Evolutionary conservation across 2,113 vertebrate genomes (phyloP).

Genomic region (Cyprinodon brontotheroides): DNA sequence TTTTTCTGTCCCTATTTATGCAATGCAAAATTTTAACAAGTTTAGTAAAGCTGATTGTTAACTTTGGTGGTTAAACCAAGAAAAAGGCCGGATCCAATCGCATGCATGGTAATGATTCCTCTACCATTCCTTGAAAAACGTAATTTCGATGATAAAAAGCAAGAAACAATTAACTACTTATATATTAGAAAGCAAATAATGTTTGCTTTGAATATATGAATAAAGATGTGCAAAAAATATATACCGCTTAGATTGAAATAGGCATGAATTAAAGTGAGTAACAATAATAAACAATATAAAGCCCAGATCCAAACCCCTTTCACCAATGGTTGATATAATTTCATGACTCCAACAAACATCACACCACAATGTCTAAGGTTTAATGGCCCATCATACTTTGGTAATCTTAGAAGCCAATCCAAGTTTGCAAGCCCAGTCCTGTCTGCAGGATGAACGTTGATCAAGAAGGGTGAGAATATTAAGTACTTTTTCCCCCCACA

Average conservation of each 20-base stretch:
- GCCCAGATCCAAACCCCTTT: not conserved
- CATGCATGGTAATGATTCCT: not conserved
- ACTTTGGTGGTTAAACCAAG: not conserved
- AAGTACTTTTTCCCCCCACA: slow-evolving; percentile 14
- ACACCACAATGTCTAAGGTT: not conserved
- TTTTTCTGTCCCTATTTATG: too few species aligned
- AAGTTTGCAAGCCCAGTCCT: slow-evolving; percentile 45
- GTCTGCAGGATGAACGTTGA: slow-evolving; percentile 26
- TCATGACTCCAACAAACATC: not conserved
- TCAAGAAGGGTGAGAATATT: slow-evolving; percentile 16
- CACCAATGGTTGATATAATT: not conserved
- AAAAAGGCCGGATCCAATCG: not conserved
- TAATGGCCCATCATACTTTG: not conserved
- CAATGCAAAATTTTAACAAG: too few species aligned
- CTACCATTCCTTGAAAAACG: not conserved
- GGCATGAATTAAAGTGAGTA: not conserved
- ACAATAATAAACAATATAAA: not conserved
- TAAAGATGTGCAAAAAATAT: too few species aligned
- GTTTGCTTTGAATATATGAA: not conserved
- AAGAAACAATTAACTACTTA: not conserved
- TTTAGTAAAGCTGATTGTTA: too few species aligned
- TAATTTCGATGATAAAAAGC: not conserved
- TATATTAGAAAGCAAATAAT: not conserved
- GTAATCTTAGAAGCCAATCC: slow-evolving; percentile 1
- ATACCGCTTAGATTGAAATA: not conserved